phyloP scores from a whole-genome alignment of 1,140 invertebrate species.

The Hylyphantes graminicola region DNA sequence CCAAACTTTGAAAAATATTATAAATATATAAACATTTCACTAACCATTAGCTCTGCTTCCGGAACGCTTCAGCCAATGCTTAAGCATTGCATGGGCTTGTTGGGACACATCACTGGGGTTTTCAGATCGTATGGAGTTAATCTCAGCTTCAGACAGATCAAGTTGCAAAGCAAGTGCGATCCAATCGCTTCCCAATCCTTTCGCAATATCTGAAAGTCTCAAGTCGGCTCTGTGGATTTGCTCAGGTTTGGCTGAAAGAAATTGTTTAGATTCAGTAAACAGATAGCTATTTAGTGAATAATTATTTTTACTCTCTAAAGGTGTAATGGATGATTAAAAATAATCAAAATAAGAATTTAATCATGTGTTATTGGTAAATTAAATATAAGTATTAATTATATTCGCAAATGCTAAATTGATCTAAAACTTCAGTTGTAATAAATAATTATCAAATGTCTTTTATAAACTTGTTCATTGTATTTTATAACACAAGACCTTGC shows the following conservation, averaged over 20 bases:
- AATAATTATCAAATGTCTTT: too few relatives aligned
- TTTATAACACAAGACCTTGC: too few relatives aligned
- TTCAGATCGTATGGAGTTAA: conserved; percentile 88
- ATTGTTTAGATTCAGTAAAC: neutral
- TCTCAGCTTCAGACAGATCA: conserved; percentile 84
- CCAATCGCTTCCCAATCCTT: conserved; percentile 93
- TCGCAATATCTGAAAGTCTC: conserved; percentile 90
- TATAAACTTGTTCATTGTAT: too few relatives aligned
- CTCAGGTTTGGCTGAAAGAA: conserved; percentile 71
- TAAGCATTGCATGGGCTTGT: conserved; percentile 92
- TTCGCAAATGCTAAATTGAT: too few relatives aligned
- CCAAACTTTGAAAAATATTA: too few relatives aligned
- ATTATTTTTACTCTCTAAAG: neutral
- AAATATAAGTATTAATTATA: too few relatives aligned
- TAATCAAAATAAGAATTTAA: too few relatives aligned
- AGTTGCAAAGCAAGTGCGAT: conserved; percentile 81
- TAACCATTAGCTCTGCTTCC: conserved; percentile 53
- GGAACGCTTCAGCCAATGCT: conserved; percentile 78
- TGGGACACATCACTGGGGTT: conserved; percentile 85
- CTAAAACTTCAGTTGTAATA: too few relatives aligned
- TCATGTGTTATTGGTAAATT: too few relatives aligned
- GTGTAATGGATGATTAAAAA: neutral
- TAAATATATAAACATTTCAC: neutral
- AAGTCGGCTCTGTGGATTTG: conserved; percentile 81
- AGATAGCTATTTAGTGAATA: neutral